Evolutionary conservation across 2,113 vertebrate species (phyloP).

Genomic region (Leptobrachium leishanense): DNA sequence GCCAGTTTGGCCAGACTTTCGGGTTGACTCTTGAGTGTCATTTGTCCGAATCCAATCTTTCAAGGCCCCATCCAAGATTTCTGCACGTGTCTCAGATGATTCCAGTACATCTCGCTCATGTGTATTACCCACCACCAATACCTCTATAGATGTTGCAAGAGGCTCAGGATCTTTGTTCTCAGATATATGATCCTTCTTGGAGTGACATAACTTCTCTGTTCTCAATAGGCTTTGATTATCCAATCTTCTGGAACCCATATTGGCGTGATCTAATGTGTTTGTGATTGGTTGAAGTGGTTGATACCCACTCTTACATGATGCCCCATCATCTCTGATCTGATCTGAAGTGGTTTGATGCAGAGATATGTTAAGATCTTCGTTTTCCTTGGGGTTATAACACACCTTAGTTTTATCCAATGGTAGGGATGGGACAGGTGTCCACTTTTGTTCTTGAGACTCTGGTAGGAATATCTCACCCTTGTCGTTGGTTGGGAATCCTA

Average conservation of each 20-base stretch:
- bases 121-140: neutral
- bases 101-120: neutral
- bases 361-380: too few species aligned
- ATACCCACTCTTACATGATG: neutral
- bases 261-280: neutral
- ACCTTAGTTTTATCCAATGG: too few species aligned
- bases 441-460: too few species aligned
- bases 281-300: neutral
- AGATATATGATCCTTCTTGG: neutral
- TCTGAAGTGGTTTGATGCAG: too few species aligned
- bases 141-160: neutral
- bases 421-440: too few species aligned
- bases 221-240: too few species aligned
- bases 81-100: neutral
- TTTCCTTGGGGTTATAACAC: too few species aligned
- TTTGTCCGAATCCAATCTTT: too few species aligned
- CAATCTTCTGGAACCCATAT: neutral
- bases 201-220: neutral
- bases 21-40: too few species aligned
- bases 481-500: too few species aligned
- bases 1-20: too few species aligned
- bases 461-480: too few species aligned
- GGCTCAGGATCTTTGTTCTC: neutral
- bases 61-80: neutral
- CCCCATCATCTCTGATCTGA: neutral